Evolutionary conservation across 2,797 vertebrate genomes (phyloP).

Genomic region (Malacoraja senta): DNA sequence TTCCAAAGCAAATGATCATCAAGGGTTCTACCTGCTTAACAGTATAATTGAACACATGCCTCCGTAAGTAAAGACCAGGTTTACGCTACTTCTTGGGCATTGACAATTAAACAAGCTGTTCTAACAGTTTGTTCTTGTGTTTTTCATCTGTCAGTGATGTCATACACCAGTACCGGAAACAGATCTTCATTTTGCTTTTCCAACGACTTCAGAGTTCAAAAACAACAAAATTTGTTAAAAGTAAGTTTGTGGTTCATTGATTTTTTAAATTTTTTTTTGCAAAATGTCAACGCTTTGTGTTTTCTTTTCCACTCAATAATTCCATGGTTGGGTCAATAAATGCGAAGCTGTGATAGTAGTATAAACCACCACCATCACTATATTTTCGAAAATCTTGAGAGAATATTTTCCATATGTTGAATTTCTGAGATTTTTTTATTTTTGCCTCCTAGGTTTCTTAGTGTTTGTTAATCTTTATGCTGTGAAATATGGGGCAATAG

Average conservation of each 20-base stretch:
- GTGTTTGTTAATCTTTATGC: slow-evolving; percentile 92
- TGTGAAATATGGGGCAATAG: slow-evolving; percentile 88
- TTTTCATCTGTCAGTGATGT: slow-evolving; percentile 68
- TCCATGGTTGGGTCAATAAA: neutral
- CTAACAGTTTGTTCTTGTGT: neutral
- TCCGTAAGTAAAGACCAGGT: slow-evolving; percentile 63
- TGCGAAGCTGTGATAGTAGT: neutral
- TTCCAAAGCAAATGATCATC: slow-evolving; percentile 95
- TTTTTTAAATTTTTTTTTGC: too few species aligned
- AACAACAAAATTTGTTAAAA: slow-evolving; percentile 96
- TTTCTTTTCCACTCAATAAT: neutral
- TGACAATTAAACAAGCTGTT: neutral
- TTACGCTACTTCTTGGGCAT: neutral
- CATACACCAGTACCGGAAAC: slow-evolving; percentile 86
- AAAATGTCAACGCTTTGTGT: neutral
- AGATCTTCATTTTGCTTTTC: slow-evolving; percentile 95
- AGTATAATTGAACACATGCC: slow-evolving; percentile 96
- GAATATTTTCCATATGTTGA: neutral
- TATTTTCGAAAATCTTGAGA: too few species aligned
- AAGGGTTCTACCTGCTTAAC: slow-evolving; percentile 95
- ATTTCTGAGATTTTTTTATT: slow-evolving; percentile 6
- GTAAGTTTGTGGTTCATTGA: slow-evolving; percentile 58
- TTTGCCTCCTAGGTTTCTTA: slow-evolving; percentile 73
- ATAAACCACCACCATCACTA: neutral
- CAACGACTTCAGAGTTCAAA: slow-evolving; percentile 96